Evolutionary conservation across 2,797 vertebrate genomes (phyloP), one percentile per base, ranked within the genome.

Genomic region (Chromis chromis): DNA sequence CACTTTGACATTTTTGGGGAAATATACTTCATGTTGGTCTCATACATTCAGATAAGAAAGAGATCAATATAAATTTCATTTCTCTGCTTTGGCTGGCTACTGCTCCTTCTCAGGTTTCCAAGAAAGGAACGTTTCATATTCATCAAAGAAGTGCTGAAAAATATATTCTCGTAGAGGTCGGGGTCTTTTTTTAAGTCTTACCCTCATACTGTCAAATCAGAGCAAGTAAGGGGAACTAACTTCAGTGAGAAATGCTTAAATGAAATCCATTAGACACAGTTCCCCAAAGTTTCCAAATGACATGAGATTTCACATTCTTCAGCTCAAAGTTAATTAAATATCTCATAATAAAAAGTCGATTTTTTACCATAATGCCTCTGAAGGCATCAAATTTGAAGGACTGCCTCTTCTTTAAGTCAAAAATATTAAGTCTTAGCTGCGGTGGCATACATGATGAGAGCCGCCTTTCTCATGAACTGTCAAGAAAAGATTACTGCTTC

Each of bases 1-100:
- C 53, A 44, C 40, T 53, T 52, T 64, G 63, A 79, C 59, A 76
- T 78, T 74, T 73, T 50, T 48, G 19, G 4, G 17, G 12, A 68
- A 61, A 60, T 52, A 25, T 65, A 56, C 31, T 57, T 53, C 3
- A 49, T 27, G 40, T 24, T 16, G 4, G 63, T 54, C n/a, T 66
- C 48, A 25, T 70, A 11, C 33, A 76, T 59, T 76, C 36, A 58
- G 7, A 69, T 24, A 12, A 59, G 33, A 22, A 66, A 54, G 19
- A 44, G 13, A 54, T 67, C 49, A 68, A 66, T 52, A 65, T 24
- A 33, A 28, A 57, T 78, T 46, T 46, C 0, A 64, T 71, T 57
- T 70, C 3, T 33, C 8, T 55, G 39, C 12, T 64, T 59, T 42
- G 7, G 21, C 44, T 61, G 58, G 27, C 31, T 63, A 49, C 53